Conservation (phyloP, 2,113 vertebrate genomes). For the Empidonax alnorum region DNA sequence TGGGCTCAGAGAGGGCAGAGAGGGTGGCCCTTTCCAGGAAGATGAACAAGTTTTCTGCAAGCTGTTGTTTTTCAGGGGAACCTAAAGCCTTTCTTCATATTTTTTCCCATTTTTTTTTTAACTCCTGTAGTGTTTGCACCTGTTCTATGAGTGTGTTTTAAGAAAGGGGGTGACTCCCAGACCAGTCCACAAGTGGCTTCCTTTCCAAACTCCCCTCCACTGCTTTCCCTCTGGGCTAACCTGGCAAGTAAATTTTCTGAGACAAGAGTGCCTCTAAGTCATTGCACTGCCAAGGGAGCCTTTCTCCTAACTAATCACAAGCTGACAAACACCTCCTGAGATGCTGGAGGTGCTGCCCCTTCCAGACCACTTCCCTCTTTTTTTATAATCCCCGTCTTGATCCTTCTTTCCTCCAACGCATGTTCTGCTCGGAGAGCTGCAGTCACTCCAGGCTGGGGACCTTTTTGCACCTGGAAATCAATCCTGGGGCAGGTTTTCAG, state of each 20-base stretch:
- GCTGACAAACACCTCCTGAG: background rate
- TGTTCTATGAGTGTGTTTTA: background rate
- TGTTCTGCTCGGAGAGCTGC: background rate
- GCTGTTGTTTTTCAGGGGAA: background rate
- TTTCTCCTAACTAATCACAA: background rate
- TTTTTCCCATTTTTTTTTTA: background rate
- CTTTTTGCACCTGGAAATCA: background rate
- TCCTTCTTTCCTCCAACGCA: background rate
- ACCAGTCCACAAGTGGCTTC: background rate
- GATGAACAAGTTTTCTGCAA: background rate
- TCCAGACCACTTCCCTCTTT: background rate
- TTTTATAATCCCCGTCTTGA: background rate
- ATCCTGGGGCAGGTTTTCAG: accelerated
- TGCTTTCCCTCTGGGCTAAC: background rate
- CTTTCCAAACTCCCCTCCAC: background rate
- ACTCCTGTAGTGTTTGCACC: background rate
- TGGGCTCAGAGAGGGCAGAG: background rate
- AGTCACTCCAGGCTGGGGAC: background rate
- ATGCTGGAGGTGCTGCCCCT: background rate
- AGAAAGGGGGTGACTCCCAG: background rate
- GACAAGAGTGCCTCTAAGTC: background rate
- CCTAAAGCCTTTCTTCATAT: background rate
- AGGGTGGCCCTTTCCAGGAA: background rate
- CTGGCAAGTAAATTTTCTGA: background rate
- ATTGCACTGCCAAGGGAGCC: background rate